Conservation (phyloP, 2,888 invertebrate genomes). For the Hoplodrina ambigua region DNA sequence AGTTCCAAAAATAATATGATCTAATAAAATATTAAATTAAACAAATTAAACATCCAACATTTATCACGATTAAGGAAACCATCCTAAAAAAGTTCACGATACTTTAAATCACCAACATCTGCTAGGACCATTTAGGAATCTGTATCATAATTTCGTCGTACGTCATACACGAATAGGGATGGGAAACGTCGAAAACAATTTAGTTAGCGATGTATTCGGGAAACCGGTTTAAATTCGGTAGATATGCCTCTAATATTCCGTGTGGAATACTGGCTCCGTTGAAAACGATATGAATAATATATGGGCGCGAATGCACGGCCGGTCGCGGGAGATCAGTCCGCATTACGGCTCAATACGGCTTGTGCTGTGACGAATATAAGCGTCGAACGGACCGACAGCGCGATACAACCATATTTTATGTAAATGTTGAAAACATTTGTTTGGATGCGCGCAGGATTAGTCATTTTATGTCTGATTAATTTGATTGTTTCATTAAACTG, state of each 20-base stretch:
- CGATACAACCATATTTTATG: slow-evolving; percentile 47
- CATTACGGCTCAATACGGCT: slow-evolving; percentile 61
- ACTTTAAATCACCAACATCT: slow-evolving; percentile 73
- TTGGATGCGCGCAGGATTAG: slow-evolving; percentile 6
- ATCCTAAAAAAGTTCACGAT: slow-evolving; percentile 68
- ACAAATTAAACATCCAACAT: slow-evolving; percentile 30
- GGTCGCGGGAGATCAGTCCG: slow-evolving; percentile 76
- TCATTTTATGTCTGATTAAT: background rate
- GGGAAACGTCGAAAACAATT: slow-evolving; percentile 81
- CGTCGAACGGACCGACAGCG: slow-evolving; percentile 64
- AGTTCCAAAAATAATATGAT: background rate
- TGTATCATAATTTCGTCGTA: slow-evolving; percentile 63
- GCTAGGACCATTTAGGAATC: slow-evolving; percentile 68
- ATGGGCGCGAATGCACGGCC: slow-evolving; percentile 75
- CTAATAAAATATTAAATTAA: slow-evolving; percentile 20
- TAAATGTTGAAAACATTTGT: slow-evolving; percentile 37
- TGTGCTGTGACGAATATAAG: slow-evolving; percentile 75
- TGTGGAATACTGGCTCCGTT: slow-evolving; percentile 83
- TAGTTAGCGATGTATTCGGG: slow-evolving; percentile 85
- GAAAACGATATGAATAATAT: slow-evolving; percentile 89
- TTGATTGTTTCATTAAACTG: background rate
- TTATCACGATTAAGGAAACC: slow-evolving; percentile 39
- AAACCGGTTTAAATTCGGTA: slow-evolving; percentile 79
- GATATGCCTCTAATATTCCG: slow-evolving; percentile 87
- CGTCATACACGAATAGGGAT: slow-evolving; percentile 57